Evolutionary conservation across 2,888 invertebrate genomes (phyloP).

Genomic region (Pimpla rufipes): DNA sequence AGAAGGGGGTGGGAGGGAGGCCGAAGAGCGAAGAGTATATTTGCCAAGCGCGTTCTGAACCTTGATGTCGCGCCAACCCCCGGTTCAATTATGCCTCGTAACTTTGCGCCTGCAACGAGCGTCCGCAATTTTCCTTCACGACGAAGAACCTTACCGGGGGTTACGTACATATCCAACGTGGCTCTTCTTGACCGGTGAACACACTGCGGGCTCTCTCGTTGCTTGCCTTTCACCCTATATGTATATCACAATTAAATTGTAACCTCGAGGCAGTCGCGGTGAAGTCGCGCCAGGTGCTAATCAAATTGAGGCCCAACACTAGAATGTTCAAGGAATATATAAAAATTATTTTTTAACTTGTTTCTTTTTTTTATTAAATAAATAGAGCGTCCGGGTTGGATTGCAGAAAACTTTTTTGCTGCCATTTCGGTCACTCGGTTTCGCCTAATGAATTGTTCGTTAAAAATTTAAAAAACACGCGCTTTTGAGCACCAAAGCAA

Average conservation of each 20-base stretch:
- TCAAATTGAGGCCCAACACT: not conserved
- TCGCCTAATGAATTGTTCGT: too few relatives aligned
- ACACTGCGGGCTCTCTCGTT: not conserved
- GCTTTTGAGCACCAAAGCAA: too few relatives aligned
- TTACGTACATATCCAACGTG: conserved; percentile 15
- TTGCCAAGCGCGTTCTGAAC: conserved; percentile 66
- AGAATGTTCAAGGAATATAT: not conserved
- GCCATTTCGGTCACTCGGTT: too few relatives aligned
- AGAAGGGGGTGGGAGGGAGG: not conserved
- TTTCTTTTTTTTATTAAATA: too few relatives aligned
- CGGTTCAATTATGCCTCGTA: conserved; percentile 79
- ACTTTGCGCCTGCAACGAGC: conserved; percentile 71
- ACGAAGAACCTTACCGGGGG: conserved; percentile 32
- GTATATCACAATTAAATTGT: not conserved
- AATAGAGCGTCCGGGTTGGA: too few relatives aligned
- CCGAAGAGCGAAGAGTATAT: conserved; percentile 63
- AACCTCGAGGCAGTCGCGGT: not conserved
- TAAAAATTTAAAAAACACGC: too few relatives aligned
- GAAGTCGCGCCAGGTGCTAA: too few relatives aligned
- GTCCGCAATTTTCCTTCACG: conserved; percentile 75
- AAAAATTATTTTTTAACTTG: not conserved
- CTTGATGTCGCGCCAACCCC: conserved; percentile 38
- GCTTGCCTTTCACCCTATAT: not conserved
- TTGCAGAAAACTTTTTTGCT: too few relatives aligned
- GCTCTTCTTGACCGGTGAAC: not conserved